These are phyloP conservation scores for Morinoia aosen DNA, from an alignment of 2,888 invertebrate species.

Conservation along the genomic window DNA sequence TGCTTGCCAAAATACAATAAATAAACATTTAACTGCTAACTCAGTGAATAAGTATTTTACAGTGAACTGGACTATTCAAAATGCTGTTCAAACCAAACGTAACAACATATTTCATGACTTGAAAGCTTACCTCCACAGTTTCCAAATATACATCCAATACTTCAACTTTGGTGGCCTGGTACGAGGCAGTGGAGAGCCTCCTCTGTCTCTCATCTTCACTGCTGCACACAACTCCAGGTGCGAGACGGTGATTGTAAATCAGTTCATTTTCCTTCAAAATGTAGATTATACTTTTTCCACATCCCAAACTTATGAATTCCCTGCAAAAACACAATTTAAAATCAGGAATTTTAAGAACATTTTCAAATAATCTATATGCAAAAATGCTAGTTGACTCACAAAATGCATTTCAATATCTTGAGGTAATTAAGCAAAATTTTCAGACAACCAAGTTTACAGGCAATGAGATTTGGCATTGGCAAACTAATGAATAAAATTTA, in stretches of 20 bases:
- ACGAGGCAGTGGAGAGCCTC: background rate
- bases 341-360: background rate
- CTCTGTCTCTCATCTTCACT: background rate
- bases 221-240: background rate
- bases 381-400: background rate
- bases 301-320: conserved; percentile 20
- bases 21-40: background rate
- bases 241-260: background rate
- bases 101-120: too few species aligned
- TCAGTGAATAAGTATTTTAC: background rate
- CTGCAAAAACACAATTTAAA: background rate
- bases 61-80: too few species aligned
- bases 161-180: background rate
- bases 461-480: too few species aligned
- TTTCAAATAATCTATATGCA: background rate
- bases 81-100: too few species aligned
- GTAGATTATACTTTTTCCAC: background rate
- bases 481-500: too few species aligned
- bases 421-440: background rate
- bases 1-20: background rate
- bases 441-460: background rate
- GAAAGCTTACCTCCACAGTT: background rate
- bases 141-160: background rate
- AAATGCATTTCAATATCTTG: background rate
- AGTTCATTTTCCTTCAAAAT: conserved; percentile 11